Percentiles rank a stretch among this genome's conserved stretches.
These are phyloP conservation scores for Apodemus sylvaticus DNA, from an alignment of 2,113 vertebrate species.

Conservation along the genomic window DNA sequence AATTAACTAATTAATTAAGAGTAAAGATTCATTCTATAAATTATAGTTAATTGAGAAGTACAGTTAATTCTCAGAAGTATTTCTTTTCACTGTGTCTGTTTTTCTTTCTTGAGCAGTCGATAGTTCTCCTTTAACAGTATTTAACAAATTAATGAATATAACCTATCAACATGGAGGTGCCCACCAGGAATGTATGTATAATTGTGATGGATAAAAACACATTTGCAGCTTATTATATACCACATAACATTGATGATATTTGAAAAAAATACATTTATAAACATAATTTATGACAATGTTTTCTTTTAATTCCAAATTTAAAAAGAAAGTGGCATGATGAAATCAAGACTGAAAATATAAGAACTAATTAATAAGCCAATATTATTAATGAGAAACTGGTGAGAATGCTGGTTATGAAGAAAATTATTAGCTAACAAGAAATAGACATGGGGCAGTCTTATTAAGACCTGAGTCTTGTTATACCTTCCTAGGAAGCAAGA, in stretches of 20 bases:
- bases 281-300: neutral
- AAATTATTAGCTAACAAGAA: constrained; percentile 29
- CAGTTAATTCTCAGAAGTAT: neutral
- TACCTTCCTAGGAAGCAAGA: neutral
- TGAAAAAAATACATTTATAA: constrained; percentile 34
- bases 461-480: neutral
- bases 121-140: neutral
- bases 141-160: neutral
- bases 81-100: neutral
- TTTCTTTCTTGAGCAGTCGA: neutral
- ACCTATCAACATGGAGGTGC: neutral
- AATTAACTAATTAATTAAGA: too few species aligned
- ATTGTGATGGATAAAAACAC: neutral
- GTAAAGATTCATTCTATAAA: neutral
- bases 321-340: neutral
- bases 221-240: neutral
- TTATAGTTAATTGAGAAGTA: neutral
- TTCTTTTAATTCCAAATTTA: neutral
- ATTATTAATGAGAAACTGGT: constrained; percentile 25
- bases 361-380: constrained; percentile 49
- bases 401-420: neutral
- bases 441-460: neutral
- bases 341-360: constrained; percentile 29
- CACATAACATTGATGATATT: neutral
- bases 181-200: neutral